Evolutionary conservation across 2,888 invertebrate species (phyloP).

Genomic region (Trichogramma dendrolimi): DNA sequence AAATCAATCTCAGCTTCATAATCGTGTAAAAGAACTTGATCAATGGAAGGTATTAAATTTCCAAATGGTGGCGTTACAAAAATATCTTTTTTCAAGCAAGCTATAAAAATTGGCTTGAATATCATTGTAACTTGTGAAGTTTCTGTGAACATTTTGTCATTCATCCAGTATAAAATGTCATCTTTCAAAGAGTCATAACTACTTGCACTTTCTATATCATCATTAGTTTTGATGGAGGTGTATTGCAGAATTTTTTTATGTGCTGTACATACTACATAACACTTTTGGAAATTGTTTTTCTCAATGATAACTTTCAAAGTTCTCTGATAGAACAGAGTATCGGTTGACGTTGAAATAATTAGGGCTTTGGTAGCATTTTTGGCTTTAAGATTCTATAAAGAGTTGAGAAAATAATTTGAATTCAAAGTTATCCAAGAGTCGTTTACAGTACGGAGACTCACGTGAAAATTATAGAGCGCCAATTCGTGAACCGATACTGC

Average conservation of each 20-base stretch:
- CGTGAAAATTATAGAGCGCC: constrained; percentile 52
- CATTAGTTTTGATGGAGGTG: constrained; percentile 49
- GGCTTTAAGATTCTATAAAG: constrained; percentile 48
- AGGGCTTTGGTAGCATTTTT: constrained; percentile 52
- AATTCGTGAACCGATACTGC: constrained; percentile 63
- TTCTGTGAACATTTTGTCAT: constrained; percentile 41
- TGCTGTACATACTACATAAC: constrained; percentile 59
- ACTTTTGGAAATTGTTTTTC: constrained; percentile 61
- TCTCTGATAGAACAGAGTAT: constrained; percentile 56
- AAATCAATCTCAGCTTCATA: constrained; percentile 35
- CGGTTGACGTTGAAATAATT: constrained; percentile 59
- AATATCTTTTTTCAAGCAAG: constrained; percentile 57
- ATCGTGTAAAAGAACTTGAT: constrained; percentile 42
- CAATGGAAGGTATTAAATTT: constrained; percentile 57
- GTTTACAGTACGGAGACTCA: constrained; percentile 46
- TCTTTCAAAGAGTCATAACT: constrained; percentile 52
- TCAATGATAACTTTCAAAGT: constrained; percentile 61
- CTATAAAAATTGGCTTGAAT: constrained; percentile 61
- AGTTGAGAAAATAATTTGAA: constrained; percentile 6
- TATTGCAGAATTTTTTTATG: constrained; percentile 57
- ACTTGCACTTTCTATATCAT: constrained; percentile 37
- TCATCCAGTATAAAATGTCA: constrained; percentile 57
- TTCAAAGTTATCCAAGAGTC: neutral
- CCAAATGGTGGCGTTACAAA: constrained; percentile 64
- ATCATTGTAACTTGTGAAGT: constrained; percentile 60